Conservation (phyloP, 2,888 invertebrate species). For the Cremastinae sp. region DNA sequence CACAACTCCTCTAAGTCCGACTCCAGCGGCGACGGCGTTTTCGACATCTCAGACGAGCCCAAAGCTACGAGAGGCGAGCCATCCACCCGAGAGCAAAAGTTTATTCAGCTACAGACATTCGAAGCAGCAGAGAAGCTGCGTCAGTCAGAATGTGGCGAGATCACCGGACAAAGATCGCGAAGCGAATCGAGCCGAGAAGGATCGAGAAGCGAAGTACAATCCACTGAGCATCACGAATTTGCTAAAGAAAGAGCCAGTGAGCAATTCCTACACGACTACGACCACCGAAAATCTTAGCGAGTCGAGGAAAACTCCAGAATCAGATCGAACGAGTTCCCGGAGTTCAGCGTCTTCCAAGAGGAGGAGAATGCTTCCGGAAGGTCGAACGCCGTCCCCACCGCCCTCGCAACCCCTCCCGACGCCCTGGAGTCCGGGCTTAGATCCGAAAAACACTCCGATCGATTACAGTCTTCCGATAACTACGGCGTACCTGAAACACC, state of each 20-base stretch:
- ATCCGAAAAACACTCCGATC: constrained; percentile 80
- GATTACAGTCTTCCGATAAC: constrained; percentile 94
- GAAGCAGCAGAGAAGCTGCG: constrained; percentile 63
- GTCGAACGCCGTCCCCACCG: constrained; percentile 77
- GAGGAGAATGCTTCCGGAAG: constrained; percentile 76
- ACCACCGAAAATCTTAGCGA: constrained; percentile 77
- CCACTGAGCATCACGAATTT: constrained; percentile 78
- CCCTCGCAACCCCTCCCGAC: constrained; percentile 72
- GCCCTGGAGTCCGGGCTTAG: constrained; percentile 77
- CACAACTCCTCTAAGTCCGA: constrained; percentile 69
- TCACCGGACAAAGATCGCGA: constrained; percentile 61
- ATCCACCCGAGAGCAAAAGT: constrained; percentile 73
- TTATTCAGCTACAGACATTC: constrained; percentile 75
- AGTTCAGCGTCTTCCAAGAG: constrained; percentile 77
- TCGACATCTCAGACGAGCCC: constrained; percentile 66
- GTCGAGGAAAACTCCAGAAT: constrained; percentile 82
- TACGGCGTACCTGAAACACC: constrained; percentile 92
- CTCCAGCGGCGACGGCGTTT: constrained; percentile 66
- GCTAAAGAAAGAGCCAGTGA: constrained; percentile 76
- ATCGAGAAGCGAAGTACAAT: constrained; percentile 74
- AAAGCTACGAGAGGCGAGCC: constrained; percentile 73
- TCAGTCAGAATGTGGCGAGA: constrained; percentile 59
- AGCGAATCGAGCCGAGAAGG: constrained; percentile 69
- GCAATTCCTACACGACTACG: constrained; percentile 20
- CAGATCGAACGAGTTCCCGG: constrained; percentile 75